phyloP scores from a whole-genome alignment of 2,888 invertebrate species.

The Erpobdella octoculata region DNA sequence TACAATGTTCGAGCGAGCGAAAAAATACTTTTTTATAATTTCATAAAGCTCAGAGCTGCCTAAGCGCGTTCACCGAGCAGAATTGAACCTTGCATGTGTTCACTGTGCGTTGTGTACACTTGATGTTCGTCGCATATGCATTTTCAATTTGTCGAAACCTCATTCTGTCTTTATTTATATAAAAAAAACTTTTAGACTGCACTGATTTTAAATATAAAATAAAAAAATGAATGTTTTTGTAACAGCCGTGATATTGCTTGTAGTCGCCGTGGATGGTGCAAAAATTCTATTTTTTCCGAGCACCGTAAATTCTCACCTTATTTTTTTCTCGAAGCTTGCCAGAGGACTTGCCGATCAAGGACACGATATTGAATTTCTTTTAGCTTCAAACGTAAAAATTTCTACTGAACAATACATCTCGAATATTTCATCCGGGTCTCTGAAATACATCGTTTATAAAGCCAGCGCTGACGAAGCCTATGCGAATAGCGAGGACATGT shows the following conservation, averaged over 20 bases:
- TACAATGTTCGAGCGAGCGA: too few relatives aligned
- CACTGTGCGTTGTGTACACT: too few relatives aligned
- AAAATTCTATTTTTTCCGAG: slow-evolving; percentile 13
- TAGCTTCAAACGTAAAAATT: neutral
- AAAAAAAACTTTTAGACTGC: too few relatives aligned
- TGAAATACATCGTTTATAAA: slow-evolving; percentile 6
- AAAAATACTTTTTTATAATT: too few relatives aligned
- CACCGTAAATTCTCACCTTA: neutral
- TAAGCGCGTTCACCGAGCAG: too few relatives aligned
- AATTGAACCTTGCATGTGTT: too few relatives aligned
- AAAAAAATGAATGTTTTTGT: neutral
- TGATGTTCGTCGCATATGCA: too few relatives aligned
- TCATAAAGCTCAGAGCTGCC: too few relatives aligned
- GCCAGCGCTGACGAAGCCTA: slow-evolving; percentile 4
- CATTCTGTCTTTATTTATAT: too few relatives aligned
- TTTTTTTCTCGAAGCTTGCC: neutral
- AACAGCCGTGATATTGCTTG: too few relatives aligned
- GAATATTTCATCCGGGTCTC: neutral
- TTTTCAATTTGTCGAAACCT: too few relatives aligned
- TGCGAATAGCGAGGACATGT: neutral
- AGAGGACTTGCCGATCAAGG: slow-evolving; percentile 4
- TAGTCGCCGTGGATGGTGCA: neutral
- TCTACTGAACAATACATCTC: neutral
- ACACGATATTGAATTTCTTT: neutral
- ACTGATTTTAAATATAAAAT: neutral